Evolutionary conservation across 2,888 invertebrate species (phyloP).

Genomic region (Syrista parreyssii): DNA sequence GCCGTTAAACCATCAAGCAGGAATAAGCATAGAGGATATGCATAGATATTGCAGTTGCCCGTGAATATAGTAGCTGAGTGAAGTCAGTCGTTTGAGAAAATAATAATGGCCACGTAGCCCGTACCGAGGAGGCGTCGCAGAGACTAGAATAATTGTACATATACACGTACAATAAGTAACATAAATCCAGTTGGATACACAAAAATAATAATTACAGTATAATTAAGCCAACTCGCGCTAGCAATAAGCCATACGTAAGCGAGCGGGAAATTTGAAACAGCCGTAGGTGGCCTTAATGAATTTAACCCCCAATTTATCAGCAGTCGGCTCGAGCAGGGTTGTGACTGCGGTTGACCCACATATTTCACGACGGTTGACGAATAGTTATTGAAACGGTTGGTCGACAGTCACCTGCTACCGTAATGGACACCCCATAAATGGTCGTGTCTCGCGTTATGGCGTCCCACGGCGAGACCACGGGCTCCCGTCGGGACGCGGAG

Average conservation of each 20-base stretch:
- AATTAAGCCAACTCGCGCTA: not conserved
- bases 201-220: not conserved
- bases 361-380: constrained; percentile 43
- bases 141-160: not conserved
- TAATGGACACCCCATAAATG: constrained; percentile 47
- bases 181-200: not conserved
- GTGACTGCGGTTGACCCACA: constrained; percentile 41
- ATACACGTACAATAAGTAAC: not conserved
- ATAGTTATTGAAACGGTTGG: constrained; percentile 42
- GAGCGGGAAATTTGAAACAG: not conserved
- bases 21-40: not conserved
- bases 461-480: not conserved
- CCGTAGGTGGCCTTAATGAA: constrained; percentile 13
- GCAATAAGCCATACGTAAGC: not conserved
- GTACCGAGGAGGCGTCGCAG: not conserved
- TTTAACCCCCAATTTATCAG: constrained; percentile 18
- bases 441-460: constrained; percentile 20
- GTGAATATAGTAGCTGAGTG: not conserved
- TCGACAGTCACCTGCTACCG: constrained; percentile 48
- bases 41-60: not conserved
- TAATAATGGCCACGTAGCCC: not conserved
- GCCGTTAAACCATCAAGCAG: not conserved
- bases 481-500: not conserved
- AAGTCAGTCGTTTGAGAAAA: not conserved
- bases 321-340: not conserved